Conservation (phyloP, 1,140 invertebrate species). For the Leptinotarsa defecta region DNA sequence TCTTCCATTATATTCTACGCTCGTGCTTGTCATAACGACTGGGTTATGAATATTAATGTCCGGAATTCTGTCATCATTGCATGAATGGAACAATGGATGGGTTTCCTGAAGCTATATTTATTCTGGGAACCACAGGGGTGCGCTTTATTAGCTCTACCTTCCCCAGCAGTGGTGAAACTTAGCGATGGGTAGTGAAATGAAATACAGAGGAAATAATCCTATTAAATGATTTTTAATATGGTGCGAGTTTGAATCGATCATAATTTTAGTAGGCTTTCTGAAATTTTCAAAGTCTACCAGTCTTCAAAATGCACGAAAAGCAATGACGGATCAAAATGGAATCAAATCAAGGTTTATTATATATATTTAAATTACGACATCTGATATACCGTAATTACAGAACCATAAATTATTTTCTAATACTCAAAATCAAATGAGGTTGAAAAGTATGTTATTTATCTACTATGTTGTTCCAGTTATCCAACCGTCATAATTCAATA, state of each 20-base stretch:
- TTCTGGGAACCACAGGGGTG: constrained; percentile 23
- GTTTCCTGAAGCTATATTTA: constrained; percentile 33
- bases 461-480: too few relatives aligned
- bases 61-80: constrained; percentile 29
- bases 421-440: too few relatives aligned
- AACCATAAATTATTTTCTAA: too few relatives aligned
- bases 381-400: too few relatives aligned
- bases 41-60: constrained; percentile 36
- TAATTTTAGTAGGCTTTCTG: too few relatives aligned
- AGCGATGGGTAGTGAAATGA: not conserved
- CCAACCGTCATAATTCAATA: too few relatives aligned
- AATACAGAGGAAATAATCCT: not conserved
- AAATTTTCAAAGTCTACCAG: too few relatives aligned
- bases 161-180: not conserved
- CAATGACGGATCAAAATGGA: too few relatives aligned
- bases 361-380: too few relatives aligned
- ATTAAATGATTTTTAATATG: not conserved
- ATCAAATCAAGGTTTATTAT: too few relatives aligned
- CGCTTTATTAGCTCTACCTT: constrained; percentile 19
- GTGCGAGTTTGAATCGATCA: not conserved
- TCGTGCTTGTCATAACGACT: not conserved
- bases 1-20: not conserved
- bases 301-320: too few relatives aligned
- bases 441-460: too few relatives aligned
- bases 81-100: constrained; percentile 28